A percentile compares a stretch with the other conserved stretches of the same genome.
Conservation (phyloP, 1,140 invertebrate genomes). For the Anoplophora glabripennis region DNA sequence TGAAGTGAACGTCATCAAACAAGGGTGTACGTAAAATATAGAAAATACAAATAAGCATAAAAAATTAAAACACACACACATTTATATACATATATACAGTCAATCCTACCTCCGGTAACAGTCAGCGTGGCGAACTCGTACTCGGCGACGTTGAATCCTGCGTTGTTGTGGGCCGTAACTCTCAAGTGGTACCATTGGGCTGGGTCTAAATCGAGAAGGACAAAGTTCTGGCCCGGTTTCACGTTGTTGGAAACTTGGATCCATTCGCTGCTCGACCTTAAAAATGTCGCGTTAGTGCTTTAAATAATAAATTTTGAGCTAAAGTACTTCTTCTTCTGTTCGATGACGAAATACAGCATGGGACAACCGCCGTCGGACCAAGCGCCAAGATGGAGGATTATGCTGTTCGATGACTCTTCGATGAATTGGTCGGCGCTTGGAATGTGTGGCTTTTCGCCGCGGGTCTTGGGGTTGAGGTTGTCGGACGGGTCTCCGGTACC, state of each 20-base stretch:
- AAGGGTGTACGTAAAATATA: constrained; percentile 15
- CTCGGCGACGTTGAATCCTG: constrained; percentile 90
- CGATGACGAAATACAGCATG: constrained; percentile 93
- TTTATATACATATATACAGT: constrained; percentile 13
- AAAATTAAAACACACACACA: constrained; percentile 9
- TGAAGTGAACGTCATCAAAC: too few relatives aligned
- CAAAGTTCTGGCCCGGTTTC: constrained; percentile 85
- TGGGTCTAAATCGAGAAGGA: constrained; percentile 86
- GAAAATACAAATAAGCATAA: constrained; percentile 16
- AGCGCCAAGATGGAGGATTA: constrained; percentile 84
- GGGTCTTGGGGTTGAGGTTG: constrained; percentile 80
- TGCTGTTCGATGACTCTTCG: constrained; percentile 86
- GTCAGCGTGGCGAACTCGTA: constrained; percentile 94
- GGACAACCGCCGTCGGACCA: constrained; percentile 95
- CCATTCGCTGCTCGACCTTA: constrained; percentile 79
- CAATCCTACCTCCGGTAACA: constrained; percentile 78
- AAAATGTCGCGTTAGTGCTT: constrained; percentile 21
- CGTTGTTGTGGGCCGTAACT: constrained; percentile 94
- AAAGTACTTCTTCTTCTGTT: constrained; percentile 88
- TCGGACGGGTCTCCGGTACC: constrained; percentile 85
- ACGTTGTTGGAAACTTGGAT: constrained; percentile 91
- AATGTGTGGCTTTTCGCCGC: constrained; percentile 85
- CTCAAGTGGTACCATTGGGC: constrained; percentile 89
- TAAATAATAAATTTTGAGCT: constrained; percentile 4
- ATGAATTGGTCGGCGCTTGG: constrained; percentile 87